Evolutionary conservation across 2,113 vertebrate species (phyloP), one percentile per base, ranked within the genome.

Genomic region (Sceloporus undulatus): DNA sequence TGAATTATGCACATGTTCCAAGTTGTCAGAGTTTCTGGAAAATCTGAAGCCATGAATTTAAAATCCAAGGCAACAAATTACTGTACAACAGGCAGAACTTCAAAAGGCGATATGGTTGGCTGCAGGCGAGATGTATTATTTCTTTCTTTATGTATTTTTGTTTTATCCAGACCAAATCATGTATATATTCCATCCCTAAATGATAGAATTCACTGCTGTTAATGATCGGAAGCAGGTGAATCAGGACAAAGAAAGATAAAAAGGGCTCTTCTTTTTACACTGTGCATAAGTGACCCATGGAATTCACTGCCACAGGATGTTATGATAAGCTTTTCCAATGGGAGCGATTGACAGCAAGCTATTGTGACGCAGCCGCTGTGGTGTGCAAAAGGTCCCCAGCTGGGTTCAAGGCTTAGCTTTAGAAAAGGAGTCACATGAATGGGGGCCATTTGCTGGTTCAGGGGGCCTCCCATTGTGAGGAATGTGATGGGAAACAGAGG

Each of bases 41-140:
- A 79, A 79, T 78, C 76, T 54, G 76, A 78, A 78, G 52, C 76
- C 76, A 78, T 5, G 77, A 29, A 54, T 18, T 56, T 79, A 79
- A 54, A 56, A 62, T 38, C 71, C 34, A 23, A 74, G 34, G 7
- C 34, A 18, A 70, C n/a, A 56, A n/a, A 18, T 62, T 62, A 62
- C 59, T 62, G 18, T 59, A 80, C 29, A 59, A 59, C 34, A 81
- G 79, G 25, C 34, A 42, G 65, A 82, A 80, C 40, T 82, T 82
- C 80, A 82, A 38, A 80, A 81, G 34, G 65, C 42, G 77, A 29
- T 79, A n/a, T 54, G 27, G 29, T 79, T 56, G 77, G 27, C 29
- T 79, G 4, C 18, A 79, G 59, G 59, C 14, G 1, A 62, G 59
- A 62, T 56, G 54, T 54, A 78, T 27, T 34, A 25, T 81, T 21